A percentile compares a stretch with the other conserved stretches of the same genome.
These are phyloP conservation scores for Benitochromis conjunctus DNA, from an alignment of 2,113 vertebrate species.

Conservation along the genomic window DNA sequence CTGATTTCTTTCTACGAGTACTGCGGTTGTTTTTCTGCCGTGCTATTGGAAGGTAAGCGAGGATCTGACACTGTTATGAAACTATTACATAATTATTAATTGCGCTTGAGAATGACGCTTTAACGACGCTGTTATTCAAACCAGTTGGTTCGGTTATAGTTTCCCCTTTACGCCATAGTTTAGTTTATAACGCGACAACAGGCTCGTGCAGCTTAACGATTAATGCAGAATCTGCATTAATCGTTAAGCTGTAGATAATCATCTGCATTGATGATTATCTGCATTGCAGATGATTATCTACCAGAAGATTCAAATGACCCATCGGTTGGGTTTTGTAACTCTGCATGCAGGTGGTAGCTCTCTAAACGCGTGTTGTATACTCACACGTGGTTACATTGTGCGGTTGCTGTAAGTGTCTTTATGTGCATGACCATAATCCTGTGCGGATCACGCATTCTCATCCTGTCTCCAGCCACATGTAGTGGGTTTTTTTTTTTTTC, in stretches of 20 bases:
- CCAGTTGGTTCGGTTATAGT: neutral
- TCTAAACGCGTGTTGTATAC: no score
- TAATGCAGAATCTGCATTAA: no score
- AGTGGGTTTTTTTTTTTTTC: rapidly evolving
- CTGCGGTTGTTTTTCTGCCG: neutral
- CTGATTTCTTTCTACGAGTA: neutral
- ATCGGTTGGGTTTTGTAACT: neutral
- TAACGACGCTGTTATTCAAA: neutral
- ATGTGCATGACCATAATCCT: neutral
- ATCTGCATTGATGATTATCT: no score
- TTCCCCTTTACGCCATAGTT: neutral
- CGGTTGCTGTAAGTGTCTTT: neutral
- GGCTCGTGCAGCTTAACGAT: neutral
- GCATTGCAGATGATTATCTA: neutral
- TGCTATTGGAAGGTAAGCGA: neutral
- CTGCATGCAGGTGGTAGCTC: neutral
- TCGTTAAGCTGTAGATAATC: no score
- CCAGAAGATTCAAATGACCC: neutral
- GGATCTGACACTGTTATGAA: neutral
- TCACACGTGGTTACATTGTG: neutral
- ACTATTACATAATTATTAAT: neutral
- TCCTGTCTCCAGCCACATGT: neutral
- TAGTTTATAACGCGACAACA: neutral
- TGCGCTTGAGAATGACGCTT: neutral
- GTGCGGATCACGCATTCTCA: neutral